phyloP scores from a whole-genome alignment of 2,113 vertebrate genomes.

The Osmerus eperlanus region DNA sequence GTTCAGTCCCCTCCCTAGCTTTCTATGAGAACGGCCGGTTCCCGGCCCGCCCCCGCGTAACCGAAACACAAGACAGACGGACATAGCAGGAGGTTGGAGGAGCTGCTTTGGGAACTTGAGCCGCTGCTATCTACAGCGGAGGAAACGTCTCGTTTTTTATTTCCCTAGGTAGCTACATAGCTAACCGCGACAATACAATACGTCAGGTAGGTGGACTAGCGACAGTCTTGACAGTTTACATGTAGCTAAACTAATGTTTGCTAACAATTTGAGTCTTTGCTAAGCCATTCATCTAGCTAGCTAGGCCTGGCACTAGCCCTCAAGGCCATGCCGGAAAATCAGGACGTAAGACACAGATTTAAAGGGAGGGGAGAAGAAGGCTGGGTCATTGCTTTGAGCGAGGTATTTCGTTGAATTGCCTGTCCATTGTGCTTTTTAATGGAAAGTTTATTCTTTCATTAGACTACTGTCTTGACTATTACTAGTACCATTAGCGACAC shows the following conservation, averaged over 20 bases:
- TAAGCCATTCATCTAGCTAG: slow-evolving; percentile 39
- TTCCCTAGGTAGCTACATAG: slow-evolving; percentile 19
- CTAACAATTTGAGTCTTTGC: slow-evolving; percentile 19
- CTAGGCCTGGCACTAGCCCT: slow-evolving; percentile 58
- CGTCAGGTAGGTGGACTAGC: slow-evolving; percentile 33
- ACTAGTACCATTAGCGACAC: too few species aligned
- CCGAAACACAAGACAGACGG: slow-evolving; percentile 56
- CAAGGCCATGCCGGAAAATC: slow-evolving; percentile 40
- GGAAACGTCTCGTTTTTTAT: slow-evolving; percentile 50
- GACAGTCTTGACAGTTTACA: background rate
- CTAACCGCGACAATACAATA: slow-evolving; percentile 1
- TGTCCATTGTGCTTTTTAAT: background rate
- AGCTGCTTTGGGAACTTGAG: slow-evolving; percentile 60
- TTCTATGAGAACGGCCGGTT: background rate
- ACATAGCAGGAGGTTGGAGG: slow-evolving; percentile 55
- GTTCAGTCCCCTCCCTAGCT: slow-evolving; percentile 1
- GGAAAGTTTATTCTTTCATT: too few species aligned
- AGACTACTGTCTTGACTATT: too few species aligned
- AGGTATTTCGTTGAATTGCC: slow-evolving; percentile 34
- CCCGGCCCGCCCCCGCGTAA: slow-evolving; percentile 67
- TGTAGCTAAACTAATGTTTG: background rate
- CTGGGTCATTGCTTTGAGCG: slow-evolving; percentile 30
- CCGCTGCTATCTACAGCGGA: slow-evolving; percentile 51
- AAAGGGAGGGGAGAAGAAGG: slow-evolving; percentile 44
- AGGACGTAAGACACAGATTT: slow-evolving; percentile 54